Evolutionary conservation across 2,113 vertebrate species (phyloP).

Genomic region (Dinomys branickii): DNA sequence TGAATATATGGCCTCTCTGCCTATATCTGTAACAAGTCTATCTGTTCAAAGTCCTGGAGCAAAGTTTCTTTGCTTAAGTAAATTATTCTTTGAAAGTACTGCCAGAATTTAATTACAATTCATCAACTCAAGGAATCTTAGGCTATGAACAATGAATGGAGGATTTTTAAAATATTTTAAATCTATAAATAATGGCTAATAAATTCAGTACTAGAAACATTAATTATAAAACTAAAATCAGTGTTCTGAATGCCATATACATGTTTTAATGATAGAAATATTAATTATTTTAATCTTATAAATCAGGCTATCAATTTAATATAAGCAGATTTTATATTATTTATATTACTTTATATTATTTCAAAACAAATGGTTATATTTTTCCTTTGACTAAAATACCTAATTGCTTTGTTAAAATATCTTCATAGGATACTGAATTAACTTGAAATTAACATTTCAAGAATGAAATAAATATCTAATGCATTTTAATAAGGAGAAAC

Average conservation of each 20-base stretch:
- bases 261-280: neutral
- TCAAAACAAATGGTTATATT: neutral
- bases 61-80: slow-evolving; percentile 9
- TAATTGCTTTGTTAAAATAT: slow-evolving; percentile 1
- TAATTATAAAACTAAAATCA: neutral
- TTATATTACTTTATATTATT: slow-evolving; percentile 14
- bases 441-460: neutral
- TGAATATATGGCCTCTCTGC: neutral
- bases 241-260: neutral
- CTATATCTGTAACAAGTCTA: neutral
- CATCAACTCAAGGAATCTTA: neutral
- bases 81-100: neutral
- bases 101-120: slow-evolving; percentile 4
- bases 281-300: neutral
- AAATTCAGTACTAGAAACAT: slow-evolving; percentile 5
- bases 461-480: neutral
- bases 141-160: neutral
- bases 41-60: neutral
- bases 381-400: neutral
- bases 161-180: neutral
- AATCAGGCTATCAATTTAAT: neutral
- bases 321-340: slow-evolving; percentile 1
- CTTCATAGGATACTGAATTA: neutral
- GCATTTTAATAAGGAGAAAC: neutral
- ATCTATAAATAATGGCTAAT: neutral